A percentile compares a stretch with the other conserved stretches of the same genome.
Evolutionary conservation across 2,888 invertebrate genomes (phyloP).

Genomic region (Phrixothrix hirtus): DNA sequence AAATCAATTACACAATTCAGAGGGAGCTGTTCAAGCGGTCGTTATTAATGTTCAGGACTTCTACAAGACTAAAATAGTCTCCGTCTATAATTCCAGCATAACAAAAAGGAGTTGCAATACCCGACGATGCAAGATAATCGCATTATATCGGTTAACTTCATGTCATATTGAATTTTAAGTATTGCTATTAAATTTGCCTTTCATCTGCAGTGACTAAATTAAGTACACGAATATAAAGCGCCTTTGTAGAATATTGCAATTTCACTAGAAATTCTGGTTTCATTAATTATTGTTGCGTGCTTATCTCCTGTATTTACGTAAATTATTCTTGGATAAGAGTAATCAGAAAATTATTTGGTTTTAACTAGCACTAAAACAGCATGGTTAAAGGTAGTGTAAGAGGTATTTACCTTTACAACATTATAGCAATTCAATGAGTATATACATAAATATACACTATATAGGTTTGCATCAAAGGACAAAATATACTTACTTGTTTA

Average conservation of each 20-base stretch:
- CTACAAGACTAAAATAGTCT: background rate
- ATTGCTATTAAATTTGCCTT: background rate
- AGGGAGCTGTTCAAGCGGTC: background rate
- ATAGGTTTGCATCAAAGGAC: too few species aligned
- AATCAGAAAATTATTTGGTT: too few species aligned
- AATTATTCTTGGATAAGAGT: too few species aligned
- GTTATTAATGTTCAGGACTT: background rate
- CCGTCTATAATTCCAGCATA: background rate
- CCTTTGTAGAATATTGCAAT: background rate
- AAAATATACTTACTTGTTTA: too few species aligned
- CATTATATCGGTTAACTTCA: conserved; percentile 16
- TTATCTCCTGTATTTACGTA: too few species aligned
- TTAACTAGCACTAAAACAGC: too few species aligned
- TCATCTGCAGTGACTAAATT: background rate
- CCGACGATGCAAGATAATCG: conserved; percentile 23
- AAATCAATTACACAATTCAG: background rate
- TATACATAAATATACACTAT: too few species aligned
- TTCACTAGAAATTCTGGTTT: background rate
- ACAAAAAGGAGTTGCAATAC: conserved; percentile 8
- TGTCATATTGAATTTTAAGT: conserved; percentile 16
- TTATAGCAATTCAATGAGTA: too few species aligned
- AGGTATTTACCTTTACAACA: too few species aligned
- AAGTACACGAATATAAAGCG: background rate
- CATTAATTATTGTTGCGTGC: background rate
- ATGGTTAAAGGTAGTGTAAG: too few species aligned